Percentiles rank a stretch among this genome's conserved stretches.
Conservation (phyloP, 1,140 invertebrate species). For the Drosophila pruinosa region DNA sequence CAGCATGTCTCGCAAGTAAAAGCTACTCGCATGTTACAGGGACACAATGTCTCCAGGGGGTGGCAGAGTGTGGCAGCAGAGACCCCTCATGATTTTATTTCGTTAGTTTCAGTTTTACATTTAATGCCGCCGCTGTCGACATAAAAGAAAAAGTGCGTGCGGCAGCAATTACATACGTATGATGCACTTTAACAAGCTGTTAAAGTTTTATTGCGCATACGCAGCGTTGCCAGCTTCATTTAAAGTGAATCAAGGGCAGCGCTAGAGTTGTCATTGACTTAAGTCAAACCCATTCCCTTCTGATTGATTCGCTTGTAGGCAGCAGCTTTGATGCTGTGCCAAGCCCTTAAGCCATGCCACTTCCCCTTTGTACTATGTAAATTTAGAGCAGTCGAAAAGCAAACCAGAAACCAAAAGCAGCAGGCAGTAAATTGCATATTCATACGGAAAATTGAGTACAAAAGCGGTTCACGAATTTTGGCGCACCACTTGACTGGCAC, state of each 20-base stretch:
- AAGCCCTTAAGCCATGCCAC: slow-evolving; percentile 23
- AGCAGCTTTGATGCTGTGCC: neutral
- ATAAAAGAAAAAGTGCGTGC: slow-evolving; percentile 32
- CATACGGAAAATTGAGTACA: slow-evolving; percentile 53
- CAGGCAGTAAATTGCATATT: slow-evolving; percentile 58
- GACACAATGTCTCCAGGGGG: neutral
- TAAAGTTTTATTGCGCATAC: slow-evolving; percentile 68
- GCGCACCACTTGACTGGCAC: slow-evolving; percentile 35
- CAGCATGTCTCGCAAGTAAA: slow-evolving; percentile 12
- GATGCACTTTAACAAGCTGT: slow-evolving; percentile 19
- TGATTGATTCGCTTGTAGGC: neutral
- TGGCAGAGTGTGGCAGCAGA: neutral
- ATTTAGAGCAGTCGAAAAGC: neutral
- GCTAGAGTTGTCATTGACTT: neutral
- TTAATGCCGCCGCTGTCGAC: slow-evolving; percentile 24
- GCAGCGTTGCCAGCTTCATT: slow-evolving; percentile 45
- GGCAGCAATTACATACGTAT: neutral
- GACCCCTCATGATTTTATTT: slow-evolving; percentile 61
- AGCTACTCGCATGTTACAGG: neutral
- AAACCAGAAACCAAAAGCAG: neutral
- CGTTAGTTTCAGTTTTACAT: slow-evolving; percentile 54
- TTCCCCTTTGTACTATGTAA: neutral
- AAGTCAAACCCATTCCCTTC: neutral
- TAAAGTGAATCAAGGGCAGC: slow-evolving; percentile 33
- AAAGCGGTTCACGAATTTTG: slow-evolving; percentile 40